Percentiles rank a stretch among this genome's conserved stretches.
These are phyloP conservation scores for Brachionus asplanchnoidis DNA, from an alignment of 1,140 invertebrate genomes.

Conservation along the genomic window DNA sequence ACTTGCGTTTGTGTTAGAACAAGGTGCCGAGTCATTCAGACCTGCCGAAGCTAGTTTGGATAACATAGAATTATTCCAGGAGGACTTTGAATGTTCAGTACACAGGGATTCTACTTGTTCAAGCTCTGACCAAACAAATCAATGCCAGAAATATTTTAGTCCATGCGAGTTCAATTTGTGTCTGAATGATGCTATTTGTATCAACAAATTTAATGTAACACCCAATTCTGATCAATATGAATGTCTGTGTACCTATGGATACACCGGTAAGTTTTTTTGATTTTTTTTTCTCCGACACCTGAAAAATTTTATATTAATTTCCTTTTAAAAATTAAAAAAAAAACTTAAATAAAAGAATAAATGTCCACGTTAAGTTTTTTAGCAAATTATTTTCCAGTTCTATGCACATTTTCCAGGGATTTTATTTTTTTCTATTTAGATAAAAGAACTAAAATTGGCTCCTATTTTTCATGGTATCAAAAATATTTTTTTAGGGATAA, in stretches of 20 bases:
- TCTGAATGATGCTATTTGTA: constrained; percentile 25
- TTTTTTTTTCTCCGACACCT: no score
- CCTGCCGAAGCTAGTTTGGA: constrained; percentile 29
- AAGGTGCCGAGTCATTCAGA: background rate
- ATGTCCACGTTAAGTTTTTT: no score
- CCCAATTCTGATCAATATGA: constrained; percentile 3
- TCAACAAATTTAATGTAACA: background rate
- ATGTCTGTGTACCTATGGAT: constrained; percentile 26
- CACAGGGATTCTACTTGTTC: background rate
- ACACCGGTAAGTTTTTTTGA: background rate
- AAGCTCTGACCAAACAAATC: background rate
- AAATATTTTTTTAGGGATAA: no score
- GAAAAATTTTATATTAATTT: no score
- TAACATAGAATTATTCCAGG: constrained; percentile 35
- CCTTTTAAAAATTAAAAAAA: no score
- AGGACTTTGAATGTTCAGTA: constrained; percentile 28
- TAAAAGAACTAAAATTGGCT: no score
- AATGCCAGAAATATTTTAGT: constrained; percentile 28
- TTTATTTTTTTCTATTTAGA: no score
- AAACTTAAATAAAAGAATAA: no score
- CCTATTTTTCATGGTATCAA: no score
- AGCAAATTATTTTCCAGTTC: no score
- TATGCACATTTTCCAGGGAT: no score
- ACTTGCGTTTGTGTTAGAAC: constrained; percentile 11
- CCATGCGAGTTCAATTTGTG: constrained; percentile 34